These are phyloP conservation scores for Cyanoramphus novaezelandiae DNA, from an alignment of 2,113 vertebrate genomes.

Conservation along the genomic window DNA sequence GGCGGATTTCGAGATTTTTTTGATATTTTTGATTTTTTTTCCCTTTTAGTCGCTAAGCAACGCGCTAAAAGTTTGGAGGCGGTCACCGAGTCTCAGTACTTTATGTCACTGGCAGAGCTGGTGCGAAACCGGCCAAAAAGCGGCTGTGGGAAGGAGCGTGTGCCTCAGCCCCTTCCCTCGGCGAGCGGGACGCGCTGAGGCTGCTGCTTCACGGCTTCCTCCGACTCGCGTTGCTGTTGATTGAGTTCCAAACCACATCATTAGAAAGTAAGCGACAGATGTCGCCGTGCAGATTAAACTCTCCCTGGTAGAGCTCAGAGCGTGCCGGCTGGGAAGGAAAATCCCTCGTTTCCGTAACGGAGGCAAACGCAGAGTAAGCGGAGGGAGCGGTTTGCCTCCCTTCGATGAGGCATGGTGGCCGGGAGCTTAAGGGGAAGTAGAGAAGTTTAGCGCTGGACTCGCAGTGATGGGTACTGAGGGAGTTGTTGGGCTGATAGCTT, in stretches of 20 bases:
- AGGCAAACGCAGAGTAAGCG: neutral
- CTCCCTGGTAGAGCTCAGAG: constrained; percentile 26
- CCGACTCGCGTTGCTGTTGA: neutral
- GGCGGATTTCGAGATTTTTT: neutral
- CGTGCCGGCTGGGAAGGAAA: constrained; percentile 23
- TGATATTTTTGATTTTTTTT: neutral
- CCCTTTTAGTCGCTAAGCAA: neutral
- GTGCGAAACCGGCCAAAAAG: neutral
- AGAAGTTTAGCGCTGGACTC: neutral
- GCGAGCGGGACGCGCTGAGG: neutral
- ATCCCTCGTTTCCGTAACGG: constrained; percentile 7
- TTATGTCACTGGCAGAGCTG: neutral
- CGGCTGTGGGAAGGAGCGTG: neutral
- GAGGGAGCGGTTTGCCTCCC: neutral
- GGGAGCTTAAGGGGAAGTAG: neutral
- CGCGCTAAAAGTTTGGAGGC: constrained; percentile 2
- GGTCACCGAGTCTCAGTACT: neutral
- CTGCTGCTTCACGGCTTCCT: neutral
- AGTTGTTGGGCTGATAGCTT: neutral
- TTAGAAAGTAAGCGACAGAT: constrained; percentile 66
- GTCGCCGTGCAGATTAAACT: constrained; percentile 54
- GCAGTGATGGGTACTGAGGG: neutral
- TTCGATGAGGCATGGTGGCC: neutral
- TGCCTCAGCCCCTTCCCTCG: neutral
- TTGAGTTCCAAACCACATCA: constrained; percentile 43